Evolutionary conservation across 2,888 invertebrate species (phyloP), one percentile per base, ranked within the genome.

Genomic region (Mesodorylaimus sp.): DNA sequence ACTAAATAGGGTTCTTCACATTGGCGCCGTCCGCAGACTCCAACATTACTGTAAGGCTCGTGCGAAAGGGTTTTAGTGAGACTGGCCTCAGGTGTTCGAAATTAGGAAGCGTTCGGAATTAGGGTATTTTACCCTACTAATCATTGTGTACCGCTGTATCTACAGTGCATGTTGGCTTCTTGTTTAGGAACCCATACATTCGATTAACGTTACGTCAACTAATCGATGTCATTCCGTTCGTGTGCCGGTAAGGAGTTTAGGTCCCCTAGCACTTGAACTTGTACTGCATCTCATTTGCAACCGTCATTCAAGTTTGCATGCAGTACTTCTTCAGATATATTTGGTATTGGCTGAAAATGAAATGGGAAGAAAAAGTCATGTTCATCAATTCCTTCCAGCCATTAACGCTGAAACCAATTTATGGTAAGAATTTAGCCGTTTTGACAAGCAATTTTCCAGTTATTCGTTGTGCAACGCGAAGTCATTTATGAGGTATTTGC

Each of bases 321-420:
- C 24, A 47, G 13, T 48, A 13, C 24, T 32, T 27, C 26, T 51
- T n/a, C 44, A 48, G 48, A 27, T 52, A 49, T 32, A 16, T 50
- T 7, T n/a, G 16, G 16, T 52, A 51, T 38, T 66, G 65, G 63
- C 38, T 59, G 5, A 55, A 56, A 36, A 58, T 61, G 46, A 58
- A 55, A 26, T 55, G 58, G 41, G 63, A 66, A 55, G 66, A 67
- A 27, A 62, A 68, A 53, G 61, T 60, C 39, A 58, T 68, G 36
- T 71, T 70, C 56, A 71, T 71, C 52, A 69, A 71, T 57, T 65
- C 66, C 26, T 60, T 69, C 37, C 64, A 67, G 52, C 67, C 68
- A 23, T 58, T 67, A 21, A 59, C 60, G 26, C 69, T 69, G 57
- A 66, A 64, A 48, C 69, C 70, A 2, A 68, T 68, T 48, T 72